A percentile compares a stretch with the other conserved stretches of the same genome.
Evolutionary conservation across 2,797 vertebrate genomes (phyloP).

Genomic region (Neosilurus mollespiculum): DNA sequence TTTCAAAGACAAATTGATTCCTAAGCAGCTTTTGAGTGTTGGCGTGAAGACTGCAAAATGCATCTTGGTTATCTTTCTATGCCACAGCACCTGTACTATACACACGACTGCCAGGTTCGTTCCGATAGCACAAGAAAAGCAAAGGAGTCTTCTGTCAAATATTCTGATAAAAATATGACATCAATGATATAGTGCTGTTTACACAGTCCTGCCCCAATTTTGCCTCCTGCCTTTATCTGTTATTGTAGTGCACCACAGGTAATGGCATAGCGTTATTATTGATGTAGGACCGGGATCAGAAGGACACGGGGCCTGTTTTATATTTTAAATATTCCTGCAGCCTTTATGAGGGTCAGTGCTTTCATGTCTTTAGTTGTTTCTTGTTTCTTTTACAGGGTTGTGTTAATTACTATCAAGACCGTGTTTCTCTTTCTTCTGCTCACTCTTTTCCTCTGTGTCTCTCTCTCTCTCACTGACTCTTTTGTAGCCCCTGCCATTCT

Average conservation of each 20-base stretch:
- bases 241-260: too few species aligned
- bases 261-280: neutral
- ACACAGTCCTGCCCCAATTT: neutral
- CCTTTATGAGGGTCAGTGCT: neutral
- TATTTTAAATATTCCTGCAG: neutral
- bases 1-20: slow-evolving; percentile 44
- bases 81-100: slow-evolving; percentile 37
- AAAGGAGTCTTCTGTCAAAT: neutral
- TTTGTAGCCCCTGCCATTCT: slow-evolving; percentile 86
- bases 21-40: slow-evolving; percentile 53
- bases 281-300: neutral
- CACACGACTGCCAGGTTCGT: neutral
- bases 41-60: slow-evolving; percentile 38
- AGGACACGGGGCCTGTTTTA: neutral
- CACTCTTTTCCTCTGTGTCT: too few species aligned
- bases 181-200: neutral
- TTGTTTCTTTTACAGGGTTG: neutral
- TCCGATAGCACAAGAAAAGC: slow-evolving; percentile 5
- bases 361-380: neutral
- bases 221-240: neutral
- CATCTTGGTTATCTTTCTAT: slow-evolving; percentile 49
- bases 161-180: neutral
- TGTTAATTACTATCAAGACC: neutral
- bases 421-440: neutral
- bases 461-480: neutral